These are phyloP conservation scores for Megaceryle maxima DNA, from an alignment of 2,113 vertebrate species.

Conservation along the genomic window DNA sequence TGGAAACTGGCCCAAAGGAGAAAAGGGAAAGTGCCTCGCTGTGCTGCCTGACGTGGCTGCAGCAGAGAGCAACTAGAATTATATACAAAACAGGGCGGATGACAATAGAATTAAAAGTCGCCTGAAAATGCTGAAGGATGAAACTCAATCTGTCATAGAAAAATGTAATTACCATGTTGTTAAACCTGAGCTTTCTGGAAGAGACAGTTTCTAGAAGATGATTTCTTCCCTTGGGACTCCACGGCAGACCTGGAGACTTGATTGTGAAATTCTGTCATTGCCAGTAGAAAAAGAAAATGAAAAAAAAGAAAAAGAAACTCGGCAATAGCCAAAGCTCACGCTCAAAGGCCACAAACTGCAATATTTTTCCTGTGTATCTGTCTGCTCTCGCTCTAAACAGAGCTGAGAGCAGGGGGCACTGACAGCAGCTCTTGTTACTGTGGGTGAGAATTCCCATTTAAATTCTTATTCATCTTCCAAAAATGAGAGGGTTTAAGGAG, in stretches of 20 bases:
- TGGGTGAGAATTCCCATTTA: neutral
- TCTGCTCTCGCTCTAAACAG: neutral
- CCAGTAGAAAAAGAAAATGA: neutral
- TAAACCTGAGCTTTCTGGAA: neutral
- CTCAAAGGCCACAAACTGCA: neutral
- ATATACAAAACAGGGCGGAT: neutral
- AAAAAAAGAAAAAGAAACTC: neutral
- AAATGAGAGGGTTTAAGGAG: neutral
- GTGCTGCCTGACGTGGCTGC: neutral
- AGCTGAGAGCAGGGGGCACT: neutral
- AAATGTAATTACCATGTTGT: neutral
- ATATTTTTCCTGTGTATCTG: neutral
- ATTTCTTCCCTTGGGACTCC: neutral
- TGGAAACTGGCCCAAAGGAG: neutral
- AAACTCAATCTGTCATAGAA: neutral
- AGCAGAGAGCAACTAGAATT: neutral
- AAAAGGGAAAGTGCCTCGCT: neutral
- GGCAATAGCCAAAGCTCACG: neutral
- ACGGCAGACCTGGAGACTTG: neutral
- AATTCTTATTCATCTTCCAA: slow-evolving; percentile 39
- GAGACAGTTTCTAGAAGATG: neutral
- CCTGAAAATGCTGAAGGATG: neutral
- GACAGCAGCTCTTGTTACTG: neutral
- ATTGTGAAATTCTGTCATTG: neutral
- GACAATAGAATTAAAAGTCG: neutral